phyloP scores from a whole-genome alignment of 2,888 invertebrate species.

The Vannuccia rotundouncinata region DNA sequence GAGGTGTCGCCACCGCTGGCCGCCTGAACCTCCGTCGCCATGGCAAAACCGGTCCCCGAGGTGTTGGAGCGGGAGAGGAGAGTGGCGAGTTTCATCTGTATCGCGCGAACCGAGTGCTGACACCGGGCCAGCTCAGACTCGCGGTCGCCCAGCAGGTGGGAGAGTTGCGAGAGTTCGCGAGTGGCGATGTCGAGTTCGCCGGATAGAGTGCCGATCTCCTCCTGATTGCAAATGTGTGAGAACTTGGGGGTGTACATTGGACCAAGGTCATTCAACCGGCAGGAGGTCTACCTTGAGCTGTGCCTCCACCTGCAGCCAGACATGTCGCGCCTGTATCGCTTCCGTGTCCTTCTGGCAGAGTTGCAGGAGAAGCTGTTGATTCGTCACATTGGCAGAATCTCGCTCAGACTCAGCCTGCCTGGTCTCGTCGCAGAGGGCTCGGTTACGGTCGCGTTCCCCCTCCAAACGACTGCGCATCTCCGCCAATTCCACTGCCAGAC shows the following conservation, averaged over 20 bases:
- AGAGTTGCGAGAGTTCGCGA: neutral
- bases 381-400: neutral
- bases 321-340: constrained; percentile 20
- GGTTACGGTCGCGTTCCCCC: neutral
- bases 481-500: neutral
- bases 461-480: neutral
- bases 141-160: neutral
- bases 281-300: constrained; percentile 1
- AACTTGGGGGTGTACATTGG: too few relatives aligned
- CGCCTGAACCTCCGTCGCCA: neutral
- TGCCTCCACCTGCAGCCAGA: constrained; percentile 9
- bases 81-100: neutral
- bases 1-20: neutral
- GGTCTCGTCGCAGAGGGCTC: neutral
- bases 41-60: neutral
- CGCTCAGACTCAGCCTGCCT: neutral
- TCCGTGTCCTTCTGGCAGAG: constrained; percentile 25
- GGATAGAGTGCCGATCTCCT: neutral
- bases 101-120: neutral
- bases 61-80: neutral
- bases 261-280: neutral
- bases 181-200: neutral
- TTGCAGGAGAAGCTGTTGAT: neutral
- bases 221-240: neutral
- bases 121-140: neutral